phyloP scores from a whole-genome alignment of 2,113 vertebrate genomes.

The Scortum barcoo region DNA sequence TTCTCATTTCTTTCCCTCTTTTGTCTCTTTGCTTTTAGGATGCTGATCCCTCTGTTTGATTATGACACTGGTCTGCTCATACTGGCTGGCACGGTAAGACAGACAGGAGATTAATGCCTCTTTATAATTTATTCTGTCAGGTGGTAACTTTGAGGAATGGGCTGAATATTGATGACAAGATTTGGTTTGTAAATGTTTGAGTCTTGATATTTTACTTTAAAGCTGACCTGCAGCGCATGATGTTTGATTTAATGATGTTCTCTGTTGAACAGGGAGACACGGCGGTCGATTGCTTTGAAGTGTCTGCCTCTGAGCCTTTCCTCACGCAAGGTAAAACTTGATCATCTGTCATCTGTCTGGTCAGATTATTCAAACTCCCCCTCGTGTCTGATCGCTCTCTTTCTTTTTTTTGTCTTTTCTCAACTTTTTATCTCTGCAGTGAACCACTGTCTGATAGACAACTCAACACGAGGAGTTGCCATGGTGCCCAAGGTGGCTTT shows the following conservation, averaged over 20 bases:
- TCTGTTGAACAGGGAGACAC: conserved; percentile 88
- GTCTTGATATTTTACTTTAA: neutral
- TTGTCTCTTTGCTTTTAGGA: conserved; percentile 77
- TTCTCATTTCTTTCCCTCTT: conserved; percentile 1
- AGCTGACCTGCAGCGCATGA: neutral
- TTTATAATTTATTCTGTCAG: neutral
- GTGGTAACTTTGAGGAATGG: neutral
- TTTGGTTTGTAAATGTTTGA: neutral
- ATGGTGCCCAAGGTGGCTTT: conserved; percentile 88
- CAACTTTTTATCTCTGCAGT: conserved; percentile 78
- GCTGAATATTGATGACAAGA: neutral
- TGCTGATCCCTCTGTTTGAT: conserved; percentile 90
- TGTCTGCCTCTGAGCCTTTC: conserved; percentile 80
- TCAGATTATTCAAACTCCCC: neutral
- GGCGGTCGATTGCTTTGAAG: conserved; percentile 90
- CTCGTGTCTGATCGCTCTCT: neutral
- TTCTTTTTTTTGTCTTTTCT: neutral
- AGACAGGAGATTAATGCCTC: neutral
- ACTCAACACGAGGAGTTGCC: conserved; percentile 84
- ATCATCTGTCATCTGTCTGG: neutral
- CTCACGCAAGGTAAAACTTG: conserved; percentile 87
- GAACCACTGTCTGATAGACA: conserved; percentile 90
- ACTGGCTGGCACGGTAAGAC: conserved; percentile 90
- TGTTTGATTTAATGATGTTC: neutral
- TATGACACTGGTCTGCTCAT: conserved; percentile 90